Evolutionary conservation across 2,888 invertebrate genomes (phyloP), one percentile per base, ranked within the genome.

Genomic region (Rhagophthalmus giganteus): DNA sequence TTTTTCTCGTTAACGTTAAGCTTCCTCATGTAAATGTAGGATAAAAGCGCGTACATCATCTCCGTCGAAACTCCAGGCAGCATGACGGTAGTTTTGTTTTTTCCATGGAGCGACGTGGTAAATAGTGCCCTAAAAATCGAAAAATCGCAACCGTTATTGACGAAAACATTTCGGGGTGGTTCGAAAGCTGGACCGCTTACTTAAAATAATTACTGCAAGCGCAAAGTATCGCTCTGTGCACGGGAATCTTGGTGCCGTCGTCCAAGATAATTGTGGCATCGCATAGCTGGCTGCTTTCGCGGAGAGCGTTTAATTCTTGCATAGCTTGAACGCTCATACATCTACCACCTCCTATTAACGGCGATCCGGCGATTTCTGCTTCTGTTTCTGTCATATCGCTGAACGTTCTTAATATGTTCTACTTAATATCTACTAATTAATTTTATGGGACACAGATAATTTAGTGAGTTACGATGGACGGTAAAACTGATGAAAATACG

Each of bases 191-290:
- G n/a, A n/a, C n/a, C n/a, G 68, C 74, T 73, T 78, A 90, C 90
- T 88, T 83, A 77, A 95, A 95, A 77, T 94, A 95, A 27, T 88
- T 85, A 70, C 94, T 94, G 77, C 92, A 91, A 46, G 93, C 87
- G 54, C 90, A 89, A 64, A 93, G 80, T 61, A 93, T 87, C 49
- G 89, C 86, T 57, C 92, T 83, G 75, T 95, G 94, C 41, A 94
- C 89, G 26, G 88, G 87, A 69, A 92, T 91, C 55, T 81, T 79
- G 40, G 85, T 83, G 52, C 89, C 90, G 72, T 93, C 93, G 63
- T 90, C 87, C 45, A 90, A 83, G 57, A 88, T 81, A 61, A 93
- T 81, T 26, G 87, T 83, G 2, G 93, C 94, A 75, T 94, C 94
- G 74, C 93, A 93, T 30, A 94, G 82, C 64, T 90, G 82, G 70